Evolutionary conservation across 1,140 invertebrate genomes (phyloP).

Genomic region (Centruroides vittatus): DNA sequence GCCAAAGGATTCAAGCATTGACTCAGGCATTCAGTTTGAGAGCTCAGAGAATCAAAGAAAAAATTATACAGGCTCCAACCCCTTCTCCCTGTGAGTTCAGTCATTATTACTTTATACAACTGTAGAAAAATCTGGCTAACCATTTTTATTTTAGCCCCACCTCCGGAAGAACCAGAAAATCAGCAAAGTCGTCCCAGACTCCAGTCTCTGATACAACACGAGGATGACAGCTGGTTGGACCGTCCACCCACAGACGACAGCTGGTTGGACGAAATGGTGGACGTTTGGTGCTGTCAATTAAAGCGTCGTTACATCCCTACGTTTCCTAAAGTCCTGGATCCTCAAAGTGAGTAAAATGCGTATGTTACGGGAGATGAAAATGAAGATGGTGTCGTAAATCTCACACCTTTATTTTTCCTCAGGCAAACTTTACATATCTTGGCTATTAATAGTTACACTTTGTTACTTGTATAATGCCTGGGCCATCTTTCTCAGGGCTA

Average conservation of each 20-base stretch:
- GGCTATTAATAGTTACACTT: constrained; percentile 64
- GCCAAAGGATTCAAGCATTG: constrained; percentile 36
- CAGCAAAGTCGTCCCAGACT: constrained; percentile 1
- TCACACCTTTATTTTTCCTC: background rate
- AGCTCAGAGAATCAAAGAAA: constrained; percentile 37
- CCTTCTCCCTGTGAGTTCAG: constrained; percentile 33
- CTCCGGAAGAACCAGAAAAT: constrained; percentile 4
- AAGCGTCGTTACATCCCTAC: constrained; percentile 1
- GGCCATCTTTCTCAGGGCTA: constrained; percentile 62
- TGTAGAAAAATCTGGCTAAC: background rate
- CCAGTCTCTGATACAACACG: constrained; percentile 7
- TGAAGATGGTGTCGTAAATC: no score
- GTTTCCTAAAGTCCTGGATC: constrained; percentile 16
- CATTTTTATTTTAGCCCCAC: constrained; percentile 5
- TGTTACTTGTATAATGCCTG: constrained; percentile 78
- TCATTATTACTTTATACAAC: no score
- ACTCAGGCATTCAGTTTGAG: constrained; percentile 42
- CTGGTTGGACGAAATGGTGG: background rate
- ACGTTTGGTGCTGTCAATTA: constrained; percentile 4
- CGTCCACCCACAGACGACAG: constrained; percentile 81
- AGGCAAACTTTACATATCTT: constrained; percentile 48
- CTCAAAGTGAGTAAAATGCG: constrained; percentile 15
- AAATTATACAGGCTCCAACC: constrained; percentile 43
- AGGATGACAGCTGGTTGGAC: no score
- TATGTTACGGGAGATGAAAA: no score